Conservation (phyloP, 37 sponge, comb jelly and placozoan genomes). For the Aplysina aerophoba region DNA sequence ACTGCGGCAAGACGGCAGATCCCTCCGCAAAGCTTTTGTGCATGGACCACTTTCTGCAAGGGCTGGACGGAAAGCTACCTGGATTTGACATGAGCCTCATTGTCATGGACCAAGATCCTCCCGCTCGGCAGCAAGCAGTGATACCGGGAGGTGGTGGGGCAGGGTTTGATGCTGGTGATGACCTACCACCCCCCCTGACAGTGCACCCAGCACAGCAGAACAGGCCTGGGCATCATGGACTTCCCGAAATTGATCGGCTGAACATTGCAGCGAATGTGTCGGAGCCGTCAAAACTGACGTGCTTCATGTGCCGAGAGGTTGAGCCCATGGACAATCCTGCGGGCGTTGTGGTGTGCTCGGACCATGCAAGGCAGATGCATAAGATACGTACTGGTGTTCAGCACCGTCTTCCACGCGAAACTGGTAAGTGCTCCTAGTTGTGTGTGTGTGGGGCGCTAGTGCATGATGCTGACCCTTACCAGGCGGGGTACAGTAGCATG, state of each 20-base stretch:
- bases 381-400: not conserved
- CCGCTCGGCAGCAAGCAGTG: not conserved
- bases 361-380: conserved; percentile 1
- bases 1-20: not conserved
- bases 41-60: not conserved
- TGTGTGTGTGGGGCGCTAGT: no score
- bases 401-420: no score
- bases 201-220: no score
- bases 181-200: not conserved
- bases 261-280: not conserved
- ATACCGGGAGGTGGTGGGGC: not conserved
- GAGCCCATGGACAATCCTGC: not conserved
- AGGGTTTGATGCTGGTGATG: not conserved
- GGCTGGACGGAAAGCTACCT: conserved; percentile 3
- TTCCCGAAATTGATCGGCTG: not conserved
- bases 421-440: no score
- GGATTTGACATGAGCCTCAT: not conserved
- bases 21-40: not conserved
- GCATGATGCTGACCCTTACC: no score
- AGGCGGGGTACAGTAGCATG: no score
- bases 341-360: conserved; percentile 9
- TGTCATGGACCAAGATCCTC: not conserved
- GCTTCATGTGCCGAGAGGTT: not conserved
- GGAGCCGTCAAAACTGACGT: not conserved
- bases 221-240: no score